Base-by-base conservation (phyloP, 1,140 invertebrate species). In the Pinna nobilis region DNA sequence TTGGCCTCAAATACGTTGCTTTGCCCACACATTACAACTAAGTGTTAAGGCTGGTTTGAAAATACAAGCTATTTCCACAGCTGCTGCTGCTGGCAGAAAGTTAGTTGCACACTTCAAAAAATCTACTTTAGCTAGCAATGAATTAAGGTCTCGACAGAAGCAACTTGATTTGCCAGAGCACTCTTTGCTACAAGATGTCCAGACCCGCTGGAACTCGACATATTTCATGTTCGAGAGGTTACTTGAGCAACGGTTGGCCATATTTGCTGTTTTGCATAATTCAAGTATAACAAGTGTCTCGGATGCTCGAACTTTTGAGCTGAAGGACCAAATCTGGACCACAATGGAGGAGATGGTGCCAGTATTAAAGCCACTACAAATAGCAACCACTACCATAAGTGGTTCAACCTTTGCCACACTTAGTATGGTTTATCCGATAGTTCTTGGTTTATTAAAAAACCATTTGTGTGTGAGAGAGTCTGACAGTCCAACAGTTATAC, bases 171-270 rank as follows among this genome's bases (percentile, higher is more conserved):
- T 57, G 18, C 50, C 35, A 18, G 5, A 37, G 28, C 64, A 50
- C 20, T 7, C 53, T 7, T 32, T 57, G 11, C 20, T 68, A 20
- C 47, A 66, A 37, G 47, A 66, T 33, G 49, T 53, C n/a, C 44
- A 44, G 23, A 51, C 64, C 20, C 30, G 47, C 11, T 53, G 32
- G 49, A 67, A 50, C 37, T 49, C 44, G 11, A 51, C 32, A 6
- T 67, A 51, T 50, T 50, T 67, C 20, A 69, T 69, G 66, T 57
- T 69, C 28, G 39, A 59, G n/a, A 18, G 66, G 32, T 37, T 69
- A 1, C 7, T 69, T 7, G 66, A 55, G 39, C 53, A 57, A 41
- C 23, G 51, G 18, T 20, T 66, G 11, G 30, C 50, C 2, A 44
- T 59, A 7, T 69, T 57, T 59, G 23, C 66, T 4, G 50, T 69